Evolutionary conservation across 2,888 invertebrate genomes (phyloP), one percentile per base, ranked within the genome.

Genomic region (Ecdyonurus torrentis): DNA sequence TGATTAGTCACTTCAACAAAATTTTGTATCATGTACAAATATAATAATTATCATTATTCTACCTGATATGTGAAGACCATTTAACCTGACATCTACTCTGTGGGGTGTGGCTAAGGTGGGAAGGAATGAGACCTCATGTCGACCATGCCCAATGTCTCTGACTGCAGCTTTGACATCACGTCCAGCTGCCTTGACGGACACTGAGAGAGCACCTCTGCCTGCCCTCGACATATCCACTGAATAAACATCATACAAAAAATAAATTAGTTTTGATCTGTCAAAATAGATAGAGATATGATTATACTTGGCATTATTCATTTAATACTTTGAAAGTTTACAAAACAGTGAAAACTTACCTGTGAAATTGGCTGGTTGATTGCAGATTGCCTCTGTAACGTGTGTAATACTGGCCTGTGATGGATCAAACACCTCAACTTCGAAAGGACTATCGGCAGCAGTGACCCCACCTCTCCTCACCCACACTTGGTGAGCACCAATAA

Each of bases 41-140:
- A 23, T 23, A 23, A 25, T 3, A 22, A 1, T 55, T 24, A 24
- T 10, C 50, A 3, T 25, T 20, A 25, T n/a, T n/a, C 66, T 74
- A 72, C 81, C 82, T 69, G 78, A 75, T 67, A 81, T 79, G 15
- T 91, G 91, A 55, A 91, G 84, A 59, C 89, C 91, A 74, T 94
- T 93, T 77, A 91, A 94, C 68, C 87, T 83, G 61, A 96, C 81
- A 65, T 88, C 84, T 64, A 97, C 81, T 69, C 88, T 82, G 74
- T 97, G 95, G 1, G 92, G 89, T 23, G 94, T 90, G 1, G 91
- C 88, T 52, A 89, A 78, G 1, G 86, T 84, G 0, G 96, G 96
- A 73, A 91, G 91, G 76, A 93, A 95, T 64, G 89, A 84, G 25
- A 91, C 85, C 75, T 90, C 89, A 76, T 89, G 88, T 24, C 63